These are phyloP conservation scores for Dicrostonyx torquatus DNA, from an alignment of 2,797 vertebrate species.

Conservation along the genomic window DNA sequence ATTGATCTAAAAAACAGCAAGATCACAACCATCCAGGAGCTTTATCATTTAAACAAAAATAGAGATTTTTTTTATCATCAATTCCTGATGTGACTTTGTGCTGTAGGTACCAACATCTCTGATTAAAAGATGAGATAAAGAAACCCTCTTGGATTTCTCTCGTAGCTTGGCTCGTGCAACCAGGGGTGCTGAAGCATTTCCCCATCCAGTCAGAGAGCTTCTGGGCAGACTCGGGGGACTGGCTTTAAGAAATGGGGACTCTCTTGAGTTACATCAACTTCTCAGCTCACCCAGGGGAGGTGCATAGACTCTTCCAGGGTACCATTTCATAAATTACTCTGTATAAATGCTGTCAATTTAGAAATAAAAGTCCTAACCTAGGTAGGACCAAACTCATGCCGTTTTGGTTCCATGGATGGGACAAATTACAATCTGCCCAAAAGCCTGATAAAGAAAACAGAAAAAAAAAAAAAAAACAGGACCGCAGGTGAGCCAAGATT, in stretches of 20 bases:
- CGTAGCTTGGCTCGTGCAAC: slow-evolving; percentile 74
- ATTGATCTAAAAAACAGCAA: slow-evolving; percentile 15
- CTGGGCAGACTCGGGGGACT: slow-evolving; percentile 77
- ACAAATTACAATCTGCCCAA: slow-evolving; percentile 81
- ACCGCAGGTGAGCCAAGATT: slow-evolving; percentile 70
- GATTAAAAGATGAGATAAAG: slow-evolving; percentile 28
- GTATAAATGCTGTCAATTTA: slow-evolving; percentile 28
- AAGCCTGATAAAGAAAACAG: slow-evolving; percentile 74
- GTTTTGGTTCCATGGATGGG: slow-evolving; percentile 39
- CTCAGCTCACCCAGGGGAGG: slow-evolving; percentile 77
- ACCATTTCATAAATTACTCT: slow-evolving; percentile 69
- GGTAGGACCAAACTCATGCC: slow-evolving; percentile 8
- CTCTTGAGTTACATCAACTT: slow-evolving; percentile 62
- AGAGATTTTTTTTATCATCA: neutral
- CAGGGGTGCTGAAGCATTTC: slow-evolving; percentile 64
- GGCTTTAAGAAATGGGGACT: slow-evolving; percentile 65
- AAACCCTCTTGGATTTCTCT: slow-evolving; percentile 49
- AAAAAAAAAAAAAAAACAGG: slow-evolving; percentile 24
- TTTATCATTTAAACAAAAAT: slow-evolving; percentile 10
- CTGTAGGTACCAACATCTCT: neutral
- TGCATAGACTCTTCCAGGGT: slow-evolving; percentile 76
- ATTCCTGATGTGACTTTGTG: slow-evolving; percentile 18
- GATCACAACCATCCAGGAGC: neutral
- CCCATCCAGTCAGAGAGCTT: slow-evolving; percentile 78
- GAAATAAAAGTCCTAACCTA: slow-evolving; percentile 46